A percentile compares a stretch with the other conserved stretches of the same genome.
phyloP scores from a whole-genome alignment of 2,113 vertebrate genomes.

The Bagarius yarrelli region DNA sequence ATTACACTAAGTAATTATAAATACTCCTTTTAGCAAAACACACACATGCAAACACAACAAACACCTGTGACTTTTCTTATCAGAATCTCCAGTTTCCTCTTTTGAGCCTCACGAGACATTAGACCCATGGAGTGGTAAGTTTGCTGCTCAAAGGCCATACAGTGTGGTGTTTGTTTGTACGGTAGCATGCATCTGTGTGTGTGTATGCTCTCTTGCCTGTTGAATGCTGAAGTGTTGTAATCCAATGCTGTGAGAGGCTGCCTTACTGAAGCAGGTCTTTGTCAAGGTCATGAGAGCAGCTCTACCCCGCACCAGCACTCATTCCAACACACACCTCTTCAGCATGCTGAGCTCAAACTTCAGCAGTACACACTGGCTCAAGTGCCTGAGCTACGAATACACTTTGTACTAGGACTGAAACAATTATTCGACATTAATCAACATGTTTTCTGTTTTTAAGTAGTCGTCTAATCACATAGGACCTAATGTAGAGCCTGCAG shows the following conservation, averaged over 20 bases:
- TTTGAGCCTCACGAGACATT: not conserved
- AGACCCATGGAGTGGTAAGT: not conserved
- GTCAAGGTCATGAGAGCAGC: constrained; percentile 57
- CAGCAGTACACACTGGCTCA: not conserved
- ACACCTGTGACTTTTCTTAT: not conserved
- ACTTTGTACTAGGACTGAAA: not conserved
- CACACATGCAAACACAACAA: not conserved
- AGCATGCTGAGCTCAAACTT: not conserved
- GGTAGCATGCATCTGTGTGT: constrained; percentile 7
- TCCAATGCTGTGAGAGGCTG: constrained; percentile 43
- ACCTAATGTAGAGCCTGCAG: too few species aligned
- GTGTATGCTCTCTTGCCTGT: constrained; percentile 20
- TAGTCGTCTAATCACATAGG: too few species aligned
- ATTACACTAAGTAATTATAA: not conserved
- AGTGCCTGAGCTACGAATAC: not conserved
- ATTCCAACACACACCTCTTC: not conserved
- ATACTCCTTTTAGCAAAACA: too few species aligned
- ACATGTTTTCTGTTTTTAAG: too few species aligned
- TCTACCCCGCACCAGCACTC: constrained; percentile 26
- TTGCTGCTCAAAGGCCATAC: constrained; percentile 3
- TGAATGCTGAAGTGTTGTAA: constrained; percentile 53
- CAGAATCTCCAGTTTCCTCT: not conserved
- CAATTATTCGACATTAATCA: too few species aligned
- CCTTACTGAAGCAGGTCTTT: constrained; percentile 50
- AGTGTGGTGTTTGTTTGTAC: constrained; percentile 3